Base-by-base conservation (phyloP, 2,113 vertebrate species). In the Hirundichthys speculiger region DNA sequence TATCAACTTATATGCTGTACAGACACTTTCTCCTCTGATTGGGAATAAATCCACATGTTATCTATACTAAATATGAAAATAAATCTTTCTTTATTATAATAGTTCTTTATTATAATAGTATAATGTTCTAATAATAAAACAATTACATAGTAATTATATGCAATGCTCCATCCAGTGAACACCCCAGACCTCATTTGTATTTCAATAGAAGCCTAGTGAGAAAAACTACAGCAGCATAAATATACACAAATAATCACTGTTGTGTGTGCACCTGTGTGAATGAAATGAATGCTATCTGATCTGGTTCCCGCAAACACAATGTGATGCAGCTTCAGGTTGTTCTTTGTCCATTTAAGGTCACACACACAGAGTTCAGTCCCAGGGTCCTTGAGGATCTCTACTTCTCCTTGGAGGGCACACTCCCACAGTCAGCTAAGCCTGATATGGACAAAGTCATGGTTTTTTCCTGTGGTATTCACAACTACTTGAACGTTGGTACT, bases 281-380 rank as follows among this genome's bases (percentile, higher is more conserved):
- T 55, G 24, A 73, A 21, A 40, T 48, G 18, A 61, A 62, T 42
- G 12, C 12, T 47, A 15, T 57, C 9, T 30, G 3, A 38, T 73
- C n/a, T 42, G 30, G 22, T 24, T 51, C 22, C 72, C 9, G 24
- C 25, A 20, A n/a, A 20, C 53, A 30, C 42, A 72, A 53, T 34
- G 49, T 22, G 42, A 65, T 73, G 46, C 43, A 77, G 62, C 55
- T 75, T 47, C 51, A 85, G 68, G 69, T 47, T 69, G 63, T 79
- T 72, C 59, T 74, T 70, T 81, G 79, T 69, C 89, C 88, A 84
- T 92, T 86, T 92, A 91, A 91, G 89, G 87, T 89, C 76, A 74
- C 45, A 47, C 53, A 25, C 67, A 40, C 25, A 15, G 11, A 60
- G 61, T 80, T 87, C 46, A 72, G 72, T 73, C 73, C 50, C 34